Conservation (phyloP, 2,888 invertebrate species). For the Aleiodes testaceus region DNA sequence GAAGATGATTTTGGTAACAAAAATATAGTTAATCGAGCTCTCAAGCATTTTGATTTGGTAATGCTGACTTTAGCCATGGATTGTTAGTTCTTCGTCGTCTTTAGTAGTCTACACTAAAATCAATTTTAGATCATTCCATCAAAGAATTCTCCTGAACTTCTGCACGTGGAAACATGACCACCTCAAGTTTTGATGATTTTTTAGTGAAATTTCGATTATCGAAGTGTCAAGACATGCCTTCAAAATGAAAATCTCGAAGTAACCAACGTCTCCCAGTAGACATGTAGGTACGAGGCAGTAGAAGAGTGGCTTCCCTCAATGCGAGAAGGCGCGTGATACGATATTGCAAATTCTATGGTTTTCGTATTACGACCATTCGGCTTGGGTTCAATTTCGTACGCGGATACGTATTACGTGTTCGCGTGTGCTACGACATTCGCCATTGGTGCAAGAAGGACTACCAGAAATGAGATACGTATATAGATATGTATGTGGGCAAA, state of each 20-base stretch:
- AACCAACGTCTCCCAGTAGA: slow-evolving; percentile 4
- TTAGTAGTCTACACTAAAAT: no score
- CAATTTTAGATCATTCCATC: no score
- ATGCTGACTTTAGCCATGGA: no score
- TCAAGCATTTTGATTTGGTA: no score
- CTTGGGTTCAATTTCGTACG: slow-evolving; percentile 57
- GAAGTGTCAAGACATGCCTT: no score
- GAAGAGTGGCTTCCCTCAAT: slow-evolving; percentile 19
- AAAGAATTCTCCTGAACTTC: no score
- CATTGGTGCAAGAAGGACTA: slow-evolving; percentile 31
- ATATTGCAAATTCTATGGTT: slow-evolving; percentile 63
- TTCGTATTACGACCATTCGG: slow-evolving; percentile 56
- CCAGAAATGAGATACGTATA: not conserved
- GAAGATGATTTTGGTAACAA: no score
- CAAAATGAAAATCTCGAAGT: no score
- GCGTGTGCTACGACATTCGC: slow-evolving; percentile 42
- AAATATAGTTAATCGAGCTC: no score
- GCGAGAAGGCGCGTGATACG: slow-evolving; percentile 50
- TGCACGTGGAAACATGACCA: no score
- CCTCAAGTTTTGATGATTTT: no score
- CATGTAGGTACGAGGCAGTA: not conserved
- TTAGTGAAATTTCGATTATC: not conserved
- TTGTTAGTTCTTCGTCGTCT: no score
- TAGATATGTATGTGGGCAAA: slow-evolving; percentile 12
- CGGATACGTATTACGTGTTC: slow-evolving; percentile 53